Conservation (phyloP, 2,797 vertebrate genomes). For the Gila robusta region DNA sequence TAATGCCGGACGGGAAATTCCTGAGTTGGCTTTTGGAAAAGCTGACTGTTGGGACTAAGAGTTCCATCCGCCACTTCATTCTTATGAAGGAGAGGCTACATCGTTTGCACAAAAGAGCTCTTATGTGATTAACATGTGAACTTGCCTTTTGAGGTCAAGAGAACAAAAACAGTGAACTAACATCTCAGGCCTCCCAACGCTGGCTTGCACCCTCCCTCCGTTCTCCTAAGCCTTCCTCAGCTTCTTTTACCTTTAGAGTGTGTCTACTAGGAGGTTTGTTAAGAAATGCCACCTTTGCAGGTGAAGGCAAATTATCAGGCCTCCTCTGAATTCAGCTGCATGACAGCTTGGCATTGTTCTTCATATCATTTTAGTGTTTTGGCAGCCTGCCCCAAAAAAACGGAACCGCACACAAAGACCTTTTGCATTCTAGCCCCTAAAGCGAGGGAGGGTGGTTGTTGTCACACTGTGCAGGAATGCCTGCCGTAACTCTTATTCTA, state of each 20-base stretch:
- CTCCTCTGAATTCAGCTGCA: constrained; percentile 62
- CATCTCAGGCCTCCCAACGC: constrained; percentile 33
- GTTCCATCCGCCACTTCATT: constrained; percentile 39
- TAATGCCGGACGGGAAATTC: constrained; percentile 74
- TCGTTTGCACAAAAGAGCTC: constrained; percentile 39
- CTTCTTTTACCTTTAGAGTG: constrained; percentile 25
- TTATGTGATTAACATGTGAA: constrained; percentile 63
- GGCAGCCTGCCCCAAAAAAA: constrained; percentile 62
- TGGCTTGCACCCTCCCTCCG: not conserved
- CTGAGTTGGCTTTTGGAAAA: constrained; percentile 75
- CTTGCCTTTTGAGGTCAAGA: constrained; percentile 61
- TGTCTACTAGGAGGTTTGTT: constrained; percentile 42
- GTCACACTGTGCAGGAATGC: constrained; percentile 57
- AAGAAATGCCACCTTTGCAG: constrained; percentile 54
- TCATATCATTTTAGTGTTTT: constrained; percentile 61
- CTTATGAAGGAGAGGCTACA: constrained; percentile 42
- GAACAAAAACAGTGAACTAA: constrained; percentile 52
- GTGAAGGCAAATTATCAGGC: constrained; percentile 58
- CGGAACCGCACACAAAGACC: constrained; percentile 68
- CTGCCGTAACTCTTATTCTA: constrained; percentile 60
- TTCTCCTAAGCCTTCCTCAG: constrained; percentile 7
- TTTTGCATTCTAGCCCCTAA: constrained; percentile 66
- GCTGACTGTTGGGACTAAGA: constrained; percentile 62
- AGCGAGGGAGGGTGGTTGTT: constrained; percentile 58
- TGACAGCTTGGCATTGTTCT: constrained; percentile 68